phyloP scores from a whole-genome alignment of 2,113 vertebrate genomes.

The Axis porcinus region DNA sequence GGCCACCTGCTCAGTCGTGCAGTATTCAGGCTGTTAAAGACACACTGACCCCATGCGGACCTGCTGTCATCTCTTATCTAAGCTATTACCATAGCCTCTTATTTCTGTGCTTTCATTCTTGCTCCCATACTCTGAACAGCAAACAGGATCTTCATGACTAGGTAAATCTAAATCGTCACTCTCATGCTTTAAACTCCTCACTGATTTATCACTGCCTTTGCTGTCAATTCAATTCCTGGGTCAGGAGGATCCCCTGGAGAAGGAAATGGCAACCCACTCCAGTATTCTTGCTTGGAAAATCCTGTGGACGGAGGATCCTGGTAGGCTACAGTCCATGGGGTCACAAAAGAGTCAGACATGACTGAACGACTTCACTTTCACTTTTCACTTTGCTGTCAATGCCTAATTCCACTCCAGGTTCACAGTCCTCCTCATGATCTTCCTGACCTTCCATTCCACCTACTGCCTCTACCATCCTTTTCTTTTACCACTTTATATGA shows the following conservation, averaged over 20 bases:
- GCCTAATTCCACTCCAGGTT: neutral
- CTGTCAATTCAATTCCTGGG: neutral
- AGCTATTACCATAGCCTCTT: neutral
- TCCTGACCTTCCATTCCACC: neutral
- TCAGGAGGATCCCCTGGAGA: neutral
- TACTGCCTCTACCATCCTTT: neutral
- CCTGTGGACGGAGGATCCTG: neutral
- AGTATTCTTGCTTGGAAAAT: neutral
- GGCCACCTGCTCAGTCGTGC: no score
- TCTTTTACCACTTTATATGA: neutral
- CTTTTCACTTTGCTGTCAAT: neutral
- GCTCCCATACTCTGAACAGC: neutral
- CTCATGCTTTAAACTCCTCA: neutral
- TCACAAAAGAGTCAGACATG: neutral
- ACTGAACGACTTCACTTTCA: neutral
- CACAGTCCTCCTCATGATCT: rapidly evolving
- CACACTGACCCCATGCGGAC: neutral
- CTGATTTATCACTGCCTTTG: neutral
- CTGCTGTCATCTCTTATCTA: neutral
- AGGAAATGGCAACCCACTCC: neutral
- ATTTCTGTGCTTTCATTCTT: neutral
- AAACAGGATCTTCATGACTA: neutral
- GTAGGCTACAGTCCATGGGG: neutral
- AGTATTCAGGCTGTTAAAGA: neutral
- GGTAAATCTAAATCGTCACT: neutral